Evolutionary conservation across 2,888 invertebrate species (phyloP), one percentile per base, ranked within the genome.

Genomic region (Diarsia rubi): DNA sequence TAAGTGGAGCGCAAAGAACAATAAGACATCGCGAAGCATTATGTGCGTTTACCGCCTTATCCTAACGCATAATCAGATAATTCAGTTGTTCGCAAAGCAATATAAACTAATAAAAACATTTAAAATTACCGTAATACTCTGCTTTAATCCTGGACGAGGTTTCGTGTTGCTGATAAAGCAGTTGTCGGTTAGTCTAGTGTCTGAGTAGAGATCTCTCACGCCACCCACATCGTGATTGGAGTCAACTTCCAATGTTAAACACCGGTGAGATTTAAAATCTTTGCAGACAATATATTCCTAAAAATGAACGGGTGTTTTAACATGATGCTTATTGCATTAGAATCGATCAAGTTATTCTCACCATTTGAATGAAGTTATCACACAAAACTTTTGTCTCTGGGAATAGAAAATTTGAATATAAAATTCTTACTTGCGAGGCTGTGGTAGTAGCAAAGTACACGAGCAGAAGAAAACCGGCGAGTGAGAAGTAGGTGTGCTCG

Each of bases 91-190:
- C 87, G 85, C 85, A 73, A 73, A 68, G 85, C 85, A 66, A n/a
- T 47, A 19, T 12, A 27, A 60, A 47, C 16, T 21, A 68, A 45
- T 52, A 37, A 44, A 60, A 78, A 49, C 9, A 14, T 21, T 52
- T 45, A 37, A 59, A 65, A 31, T 88, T 89, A 92, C 92, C 87
- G 75, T 80, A 65, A 90, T 75, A 68, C 84, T 79, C 67, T 83
- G 85, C 31, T 79, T 75, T 21, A 86, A 78, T 27, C 82, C 84
- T 16, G 76, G 69, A 2, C 87, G 69, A 3, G 87, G 84, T 73
- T 75, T 86, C 47, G 90, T 73, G 68, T 90, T 83, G 80, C 88
- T 92, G 9, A 91, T 70, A 37, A 91, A 94, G 78, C 95, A 95
- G 57, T 83, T 70, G 14, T 81, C 62, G 21, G 78, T 80, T 45